Evolutionary conservation across 53 echinoderm and acorn worm species (phyloP).

Genomic region (Hippasteria phrygiana): DNA sequence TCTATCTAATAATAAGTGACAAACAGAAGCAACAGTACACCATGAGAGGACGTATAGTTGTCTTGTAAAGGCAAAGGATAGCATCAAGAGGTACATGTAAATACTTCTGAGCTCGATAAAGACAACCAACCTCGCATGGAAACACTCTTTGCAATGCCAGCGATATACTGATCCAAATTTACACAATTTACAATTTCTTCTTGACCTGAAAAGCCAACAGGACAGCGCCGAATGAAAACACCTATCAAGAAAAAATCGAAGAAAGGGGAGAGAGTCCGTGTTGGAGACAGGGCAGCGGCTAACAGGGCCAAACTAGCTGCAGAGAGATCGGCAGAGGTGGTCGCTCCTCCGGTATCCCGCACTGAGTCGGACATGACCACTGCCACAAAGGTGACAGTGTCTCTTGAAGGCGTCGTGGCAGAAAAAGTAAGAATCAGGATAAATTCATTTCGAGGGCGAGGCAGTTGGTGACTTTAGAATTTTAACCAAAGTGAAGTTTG

Average conservation of each 20-base stretch:
- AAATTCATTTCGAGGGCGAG: neutral
- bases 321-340: neutral
- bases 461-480: too few relatives aligned
- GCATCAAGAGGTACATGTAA: too few relatives aligned
- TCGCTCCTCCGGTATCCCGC: neutral
- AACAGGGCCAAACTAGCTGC: neutral
- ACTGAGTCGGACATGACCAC: neutral
- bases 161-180: too few relatives aligned
- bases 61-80: too few relatives aligned
- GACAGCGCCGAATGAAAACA: slow-evolving; percentile 50
- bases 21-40: too few relatives aligned
- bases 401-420: slow-evolving; percentile 16
- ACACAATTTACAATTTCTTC: too few relatives aligned
- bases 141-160: too few relatives aligned
- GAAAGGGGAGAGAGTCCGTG: slow-evolving; percentile 57
- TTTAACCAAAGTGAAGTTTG: too few relatives aligned
- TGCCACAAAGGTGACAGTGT: slow-evolving; percentile 34
- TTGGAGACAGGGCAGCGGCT: slow-evolving; percentile 57
- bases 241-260: slow-evolving; percentile 73
- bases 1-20: too few relatives aligned
- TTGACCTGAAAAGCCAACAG: slow-evolving; percentile 10
- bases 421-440: slow-evolving; percentile 15
- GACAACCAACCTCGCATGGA: too few relatives aligned
- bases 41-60: too few relatives aligned
- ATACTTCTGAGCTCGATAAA: too few relatives aligned